These are phyloP conservation scores for Probaryconus sp. DNA, from an alignment of 1,140 invertebrate species.

Conservation along the genomic window DNA sequence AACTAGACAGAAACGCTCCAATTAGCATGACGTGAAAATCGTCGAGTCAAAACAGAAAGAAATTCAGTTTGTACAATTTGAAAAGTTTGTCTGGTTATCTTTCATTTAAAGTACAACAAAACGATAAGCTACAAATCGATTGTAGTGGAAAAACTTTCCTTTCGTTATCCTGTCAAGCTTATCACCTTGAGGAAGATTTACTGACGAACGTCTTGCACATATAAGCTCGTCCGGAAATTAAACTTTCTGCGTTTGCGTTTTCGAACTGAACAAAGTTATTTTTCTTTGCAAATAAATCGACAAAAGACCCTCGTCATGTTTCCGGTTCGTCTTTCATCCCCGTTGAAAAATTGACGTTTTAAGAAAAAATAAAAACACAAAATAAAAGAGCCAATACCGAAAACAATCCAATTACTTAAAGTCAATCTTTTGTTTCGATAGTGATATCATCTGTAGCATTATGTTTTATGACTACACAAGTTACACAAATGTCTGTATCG, in stretches of 20 bases:
- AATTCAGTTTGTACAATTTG: conserved; percentile 15
- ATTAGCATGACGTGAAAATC: neutral
- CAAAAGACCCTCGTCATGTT: conserved; percentile 1
- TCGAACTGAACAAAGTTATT: conserved; percentile 7
- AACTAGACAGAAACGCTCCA: neutral
- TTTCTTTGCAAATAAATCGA: conserved; percentile 3
- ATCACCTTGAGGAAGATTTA: conserved; percentile 50
- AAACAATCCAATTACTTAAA: no score
- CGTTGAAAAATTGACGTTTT: neutral
- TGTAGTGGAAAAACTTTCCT: conserved; percentile 49
- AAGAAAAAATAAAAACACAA: neutral
- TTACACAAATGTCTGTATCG: neutral
- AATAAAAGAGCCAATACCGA: no score
- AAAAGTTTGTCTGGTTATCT: conserved; percentile 34
- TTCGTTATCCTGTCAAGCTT: conserved; percentile 42
- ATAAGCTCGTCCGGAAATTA: conserved; percentile 39
- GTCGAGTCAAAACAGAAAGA: neutral
- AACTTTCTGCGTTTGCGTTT: conserved; percentile 41
- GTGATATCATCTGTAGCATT: no score
- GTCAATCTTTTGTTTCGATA: no score
- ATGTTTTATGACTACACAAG: neutral
- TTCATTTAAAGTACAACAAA: conserved; percentile 39
- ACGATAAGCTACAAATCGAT: conserved; percentile 58
- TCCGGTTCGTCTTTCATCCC: neutral
- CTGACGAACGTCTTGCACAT: conserved; percentile 23